A percentile compares a stretch with the other conserved stretches of the same genome.
These are phyloP conservation scores for Schizopygopsis pylzovi DNA, from an alignment of 2,797 vertebrate genomes.

Conservation along the genomic window DNA sequence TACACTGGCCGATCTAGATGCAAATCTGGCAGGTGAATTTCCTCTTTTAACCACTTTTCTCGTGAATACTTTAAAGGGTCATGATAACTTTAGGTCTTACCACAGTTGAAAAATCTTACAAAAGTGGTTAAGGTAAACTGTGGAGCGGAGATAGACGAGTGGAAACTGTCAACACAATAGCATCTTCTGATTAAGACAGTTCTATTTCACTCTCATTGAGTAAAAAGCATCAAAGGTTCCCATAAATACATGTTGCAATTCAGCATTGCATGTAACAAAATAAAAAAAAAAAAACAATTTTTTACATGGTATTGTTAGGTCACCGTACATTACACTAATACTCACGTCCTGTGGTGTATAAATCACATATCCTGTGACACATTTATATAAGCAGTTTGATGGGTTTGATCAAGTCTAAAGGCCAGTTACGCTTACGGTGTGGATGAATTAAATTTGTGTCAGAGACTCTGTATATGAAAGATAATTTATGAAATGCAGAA, in stretches of 20 bases:
- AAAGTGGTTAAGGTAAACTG: not conserved
- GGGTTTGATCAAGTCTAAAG: not conserved
- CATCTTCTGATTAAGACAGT: not conserved
- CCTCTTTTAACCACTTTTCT: conserved; percentile 6
- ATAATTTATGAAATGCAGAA: not conserved
- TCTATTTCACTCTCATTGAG: not conserved
- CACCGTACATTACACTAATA: not conserved
- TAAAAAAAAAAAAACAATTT: no score
- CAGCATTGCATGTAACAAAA: not conserved
- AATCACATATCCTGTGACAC: not conserved
- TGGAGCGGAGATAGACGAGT: not conserved
- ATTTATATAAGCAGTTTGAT: not conserved
- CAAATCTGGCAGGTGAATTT: conserved; percentile 79
- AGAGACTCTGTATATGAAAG: not conserved
- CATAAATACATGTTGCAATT: not conserved
- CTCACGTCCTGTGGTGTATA: not conserved
- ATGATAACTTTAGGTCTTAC: not conserved
- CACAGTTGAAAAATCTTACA: not conserved
- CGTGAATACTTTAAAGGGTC: not conserved
- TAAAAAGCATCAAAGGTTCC: not conserved
- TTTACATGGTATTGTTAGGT: not conserved
- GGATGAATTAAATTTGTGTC: not conserved
- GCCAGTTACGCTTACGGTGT: not conserved
- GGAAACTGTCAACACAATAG: conserved; percentile 1
- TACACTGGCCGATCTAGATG: conserved; percentile 80